Conservation (phyloP, 1,140 invertebrate genomes). For the Pissodes strobi region DNA sequence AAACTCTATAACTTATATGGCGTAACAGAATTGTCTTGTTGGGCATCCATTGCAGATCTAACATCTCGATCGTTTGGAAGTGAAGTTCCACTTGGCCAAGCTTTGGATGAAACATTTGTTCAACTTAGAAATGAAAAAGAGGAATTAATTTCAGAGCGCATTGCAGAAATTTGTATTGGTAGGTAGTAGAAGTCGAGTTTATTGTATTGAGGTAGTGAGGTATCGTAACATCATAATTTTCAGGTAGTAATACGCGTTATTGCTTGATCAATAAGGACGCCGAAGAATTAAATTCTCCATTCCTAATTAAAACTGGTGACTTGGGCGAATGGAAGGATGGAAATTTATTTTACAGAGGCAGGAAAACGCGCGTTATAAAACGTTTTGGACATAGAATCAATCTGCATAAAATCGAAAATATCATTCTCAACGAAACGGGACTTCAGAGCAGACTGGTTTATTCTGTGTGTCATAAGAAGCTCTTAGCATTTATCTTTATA, state of each 20-base stretch:
- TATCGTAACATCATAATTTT: too few species aligned
- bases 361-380: constrained; percentile 72
- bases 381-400: constrained; percentile 72
- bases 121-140: constrained; percentile 56
- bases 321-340: constrained; percentile 60
- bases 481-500: constrained; percentile 61
- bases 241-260: constrained; percentile 64
- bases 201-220: too few species aligned
- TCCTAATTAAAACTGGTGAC: constrained; percentile 72
- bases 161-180: constrained; percentile 62
- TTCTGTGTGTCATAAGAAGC: constrained; percentile 56
- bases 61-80: constrained; percentile 41
- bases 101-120: constrained; percentile 66
- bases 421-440: constrained; percentile 56
- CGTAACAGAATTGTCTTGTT: constrained; percentile 83
- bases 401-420: constrained; percentile 64
- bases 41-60: constrained; percentile 71
- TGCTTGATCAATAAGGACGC: constrained; percentile 62
- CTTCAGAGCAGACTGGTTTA: constrained; percentile 61
- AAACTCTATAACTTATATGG: constrained; percentile 79
- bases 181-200: too few species aligned
- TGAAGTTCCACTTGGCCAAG: constrained; percentile 61
- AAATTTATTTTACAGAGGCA: constrained; percentile 66
- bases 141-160: constrained; percentile 48
- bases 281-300: constrained; percentile 54